These are phyloP conservation scores for Apantesis nais DNA, from an alignment of 2,888 invertebrate species.

Conservation along the genomic window DNA sequence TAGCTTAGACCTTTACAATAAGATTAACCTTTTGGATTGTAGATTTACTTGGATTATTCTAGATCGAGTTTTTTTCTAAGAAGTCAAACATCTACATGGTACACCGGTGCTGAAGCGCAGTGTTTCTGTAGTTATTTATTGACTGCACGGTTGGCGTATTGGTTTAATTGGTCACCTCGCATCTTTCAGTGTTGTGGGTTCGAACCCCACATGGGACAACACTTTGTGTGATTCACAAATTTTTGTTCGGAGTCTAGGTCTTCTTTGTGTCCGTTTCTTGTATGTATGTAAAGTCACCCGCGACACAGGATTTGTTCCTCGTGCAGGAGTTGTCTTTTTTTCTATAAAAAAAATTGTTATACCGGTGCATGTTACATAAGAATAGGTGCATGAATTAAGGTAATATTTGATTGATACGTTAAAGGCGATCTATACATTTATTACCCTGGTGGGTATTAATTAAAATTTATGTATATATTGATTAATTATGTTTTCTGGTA, in stretches of 20 bases:
- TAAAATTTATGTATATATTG: background rate
- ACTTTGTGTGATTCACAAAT: no score
- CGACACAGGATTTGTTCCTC: no score
- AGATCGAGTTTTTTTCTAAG: background rate
- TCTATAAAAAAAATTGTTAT: no score
- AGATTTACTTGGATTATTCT: slow-evolving; percentile 4
- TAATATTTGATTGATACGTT: background rate
- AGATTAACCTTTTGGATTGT: slow-evolving; percentile 24
- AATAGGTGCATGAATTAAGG: background rate
- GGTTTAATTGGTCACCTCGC: no score
- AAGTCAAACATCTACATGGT: background rate
- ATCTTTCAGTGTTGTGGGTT: no score
- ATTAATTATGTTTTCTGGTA: background rate
- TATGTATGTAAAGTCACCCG: no score
- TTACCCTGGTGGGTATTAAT: no score
- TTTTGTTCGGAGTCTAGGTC: no score
- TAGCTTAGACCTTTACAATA: slow-evolving; percentile 36
- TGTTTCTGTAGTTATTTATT: background rate
- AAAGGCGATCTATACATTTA: background rate
- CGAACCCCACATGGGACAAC: no score
- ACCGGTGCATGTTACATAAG: background rate
- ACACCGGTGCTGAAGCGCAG: background rate
- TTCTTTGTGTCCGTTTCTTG: no score
- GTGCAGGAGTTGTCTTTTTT: no score
- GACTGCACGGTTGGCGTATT: no score